A percentile compares a stretch with the other conserved stretches of the same genome.
phyloP scores from a whole-genome alignment of 2,888 invertebrate genomes.

The Pristionchus maxplancki region DNA sequence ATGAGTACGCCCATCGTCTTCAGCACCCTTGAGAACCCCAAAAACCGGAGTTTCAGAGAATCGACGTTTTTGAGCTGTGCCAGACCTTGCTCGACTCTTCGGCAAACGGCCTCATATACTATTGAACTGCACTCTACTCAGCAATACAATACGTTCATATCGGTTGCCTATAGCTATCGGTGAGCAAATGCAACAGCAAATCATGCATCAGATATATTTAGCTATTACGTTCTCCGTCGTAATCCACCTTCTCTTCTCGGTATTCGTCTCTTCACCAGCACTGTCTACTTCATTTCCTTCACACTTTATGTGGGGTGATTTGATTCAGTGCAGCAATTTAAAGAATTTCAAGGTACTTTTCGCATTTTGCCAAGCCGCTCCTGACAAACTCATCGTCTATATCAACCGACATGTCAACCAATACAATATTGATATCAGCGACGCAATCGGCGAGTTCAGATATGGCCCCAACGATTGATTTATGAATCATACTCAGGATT shows the following conservation, averaged over 20 bases:
- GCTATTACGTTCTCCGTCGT: not conserved
- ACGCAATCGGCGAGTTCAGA: not conserved
- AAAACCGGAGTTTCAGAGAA: too few species aligned
- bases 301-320: not conserved
- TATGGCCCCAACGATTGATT: too few species aligned
- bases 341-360: slow-evolving; percentile 9
- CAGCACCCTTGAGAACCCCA: too few species aligned
- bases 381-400: not conserved
- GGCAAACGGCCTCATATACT: too few species aligned
- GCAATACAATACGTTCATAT: slow-evolving; percentile 2
- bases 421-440: not conserved
- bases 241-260: not conserved
- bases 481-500: too few species aligned
- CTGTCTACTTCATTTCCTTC: not conserved
- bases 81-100: too few species aligned
- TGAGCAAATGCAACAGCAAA: not conserved
- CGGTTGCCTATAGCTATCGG: not conserved
- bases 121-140: not conserved
- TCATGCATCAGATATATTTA: not conserved
- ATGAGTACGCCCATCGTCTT: too few species aligned
- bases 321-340: too few species aligned
- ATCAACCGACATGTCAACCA: not conserved
- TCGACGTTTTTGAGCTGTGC: too few species aligned
- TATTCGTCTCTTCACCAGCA: not conserved
- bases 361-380: not conserved